Base-by-base conservation (phyloP, 2,888 invertebrate species). In the Drosophila bunnanda region DNA sequence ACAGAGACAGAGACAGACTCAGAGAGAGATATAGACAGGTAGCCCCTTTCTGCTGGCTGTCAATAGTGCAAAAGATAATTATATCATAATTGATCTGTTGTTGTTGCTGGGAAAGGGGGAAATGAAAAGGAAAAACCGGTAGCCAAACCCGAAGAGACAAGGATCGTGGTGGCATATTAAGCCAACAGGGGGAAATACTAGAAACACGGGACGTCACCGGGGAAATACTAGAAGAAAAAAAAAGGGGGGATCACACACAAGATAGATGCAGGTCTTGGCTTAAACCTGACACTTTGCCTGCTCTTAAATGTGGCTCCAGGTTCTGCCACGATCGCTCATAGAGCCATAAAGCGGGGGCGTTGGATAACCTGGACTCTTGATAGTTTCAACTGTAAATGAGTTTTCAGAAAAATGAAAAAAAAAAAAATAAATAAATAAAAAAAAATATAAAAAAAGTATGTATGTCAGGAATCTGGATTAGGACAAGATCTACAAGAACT, bases 21-120 rank as follows among this genome's bases (percentile, higher is more conserved):
- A n/a, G n/a, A n/a, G n/a, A n/a, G 28, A 28, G 30, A 12, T 25
- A 30, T 22, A 32, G 15, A n/a, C 25, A 22, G 44, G 22, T 25
- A 20, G 50, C 77, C 66, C 81, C 66, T 78, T 78, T 72, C 28
- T 46, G 79, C 65, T 61, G 56, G 79, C 88, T 89, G 83, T 89
- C 83, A 83, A 83, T 83, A 83, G 75, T 75, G 53, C 89, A 82
- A 46, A 81, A 79, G 80, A 83, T 83, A 83, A 83, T 83, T 89
- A 75, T 83, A 88, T 88, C 83, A 83, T 89, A 83, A 89, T 83
- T 83, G 83, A 83, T 83, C 83, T 77, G 58, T 55, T 46, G 44
- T 25, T 44, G 44, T 15, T 44, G 41, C 7, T 43, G 20, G 20
- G 13, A 20, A 22, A 6, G 80, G 48, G 39, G 69, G 38, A 38